These are phyloP conservation scores for Adelognathus sp. DNA, from an alignment of 2,888 invertebrate species.

Conservation along the genomic window DNA sequence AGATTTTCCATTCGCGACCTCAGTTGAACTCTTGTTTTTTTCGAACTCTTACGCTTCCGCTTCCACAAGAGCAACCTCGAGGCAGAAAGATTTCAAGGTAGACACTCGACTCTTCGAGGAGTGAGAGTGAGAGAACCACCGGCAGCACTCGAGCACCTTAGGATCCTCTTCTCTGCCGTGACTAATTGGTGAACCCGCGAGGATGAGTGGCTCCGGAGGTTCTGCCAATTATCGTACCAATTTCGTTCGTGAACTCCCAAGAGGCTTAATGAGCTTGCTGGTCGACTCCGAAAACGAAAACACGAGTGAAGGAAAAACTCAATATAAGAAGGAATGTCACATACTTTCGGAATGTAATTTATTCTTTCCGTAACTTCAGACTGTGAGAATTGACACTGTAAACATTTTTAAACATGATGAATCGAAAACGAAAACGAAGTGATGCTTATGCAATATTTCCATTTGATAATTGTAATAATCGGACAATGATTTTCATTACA, in stretches of 20 bases:
- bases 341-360: too few species aligned
- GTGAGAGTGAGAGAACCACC: constrained; percentile 22
- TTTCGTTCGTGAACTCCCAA: neutral
- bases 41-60: constrained; percentile 10
- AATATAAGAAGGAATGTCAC: neutral
- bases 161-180: constrained; percentile 35
- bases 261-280: constrained; percentile 33
- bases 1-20: constrained; percentile 28
- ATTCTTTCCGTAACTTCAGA: too few species aligned
- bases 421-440: too few species aligned
- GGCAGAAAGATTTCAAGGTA: constrained; percentile 18
- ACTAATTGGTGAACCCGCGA: constrained; percentile 55
- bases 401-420: too few species aligned
- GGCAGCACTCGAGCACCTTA: constrained; percentile 37
- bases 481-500: too few species aligned
- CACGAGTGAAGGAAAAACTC: neutral
- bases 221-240: constrained; percentile 50
- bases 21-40: neutral
- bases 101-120: constrained; percentile 7
- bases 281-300: neutral
- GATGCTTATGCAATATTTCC: too few species aligned
- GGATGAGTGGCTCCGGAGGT: constrained; percentile 44
- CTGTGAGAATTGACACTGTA: too few species aligned
- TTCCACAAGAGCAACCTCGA: constrained; percentile 10
- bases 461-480: too few species aligned